Conservation (phyloP, 1,140 invertebrate species). For the Scaptomyza pallida region DNA sequence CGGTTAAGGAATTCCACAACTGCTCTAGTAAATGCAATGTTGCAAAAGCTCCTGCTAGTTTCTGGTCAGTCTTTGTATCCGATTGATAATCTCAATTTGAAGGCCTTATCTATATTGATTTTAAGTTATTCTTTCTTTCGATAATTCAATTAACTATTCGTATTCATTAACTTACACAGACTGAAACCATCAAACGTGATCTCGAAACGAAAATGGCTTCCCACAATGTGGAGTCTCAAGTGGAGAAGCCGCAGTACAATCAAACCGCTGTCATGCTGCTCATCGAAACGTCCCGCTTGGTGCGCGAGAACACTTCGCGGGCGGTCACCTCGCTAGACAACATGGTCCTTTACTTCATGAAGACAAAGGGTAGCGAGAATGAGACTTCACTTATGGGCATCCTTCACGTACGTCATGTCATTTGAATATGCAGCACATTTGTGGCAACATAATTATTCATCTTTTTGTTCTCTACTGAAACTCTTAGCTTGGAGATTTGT, state of each 20-base stretch:
- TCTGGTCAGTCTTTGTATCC: too few species aligned
- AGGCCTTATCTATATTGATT: too few species aligned
- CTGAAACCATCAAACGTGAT: slow-evolving; percentile 80
- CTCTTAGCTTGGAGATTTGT: slow-evolving; percentile 84
- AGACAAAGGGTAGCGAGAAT: slow-evolving; percentile 86
- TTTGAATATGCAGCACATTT: neutral
- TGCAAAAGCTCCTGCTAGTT: too few species aligned
- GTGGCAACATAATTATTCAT: neutral
- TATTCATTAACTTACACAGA: slow-evolving; percentile 57
- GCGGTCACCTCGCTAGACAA: slow-evolving; percentile 85
- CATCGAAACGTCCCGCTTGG: slow-evolving; percentile 87
- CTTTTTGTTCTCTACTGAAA: neutral
- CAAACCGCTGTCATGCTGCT: slow-evolving; percentile 88
- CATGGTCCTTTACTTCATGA: slow-evolving; percentile 89
- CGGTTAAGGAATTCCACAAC: too few species aligned
- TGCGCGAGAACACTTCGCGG: slow-evolving; percentile 88
- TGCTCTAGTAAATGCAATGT: too few species aligned
- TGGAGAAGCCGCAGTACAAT: slow-evolving; percentile 90
- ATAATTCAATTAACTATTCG: neutral
- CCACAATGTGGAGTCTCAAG: slow-evolving; percentile 88
- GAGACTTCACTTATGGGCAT: slow-evolving; percentile 88
- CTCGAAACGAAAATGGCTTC: slow-evolving; percentile 78
- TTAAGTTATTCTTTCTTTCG: too few species aligned
- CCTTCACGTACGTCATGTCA: slow-evolving; percentile 85
- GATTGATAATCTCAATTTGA: too few species aligned